These are phyloP conservation scores for Paradisaea rubra DNA, from an alignment of 2,113 vertebrate species.

Conservation along the genomic window DNA sequence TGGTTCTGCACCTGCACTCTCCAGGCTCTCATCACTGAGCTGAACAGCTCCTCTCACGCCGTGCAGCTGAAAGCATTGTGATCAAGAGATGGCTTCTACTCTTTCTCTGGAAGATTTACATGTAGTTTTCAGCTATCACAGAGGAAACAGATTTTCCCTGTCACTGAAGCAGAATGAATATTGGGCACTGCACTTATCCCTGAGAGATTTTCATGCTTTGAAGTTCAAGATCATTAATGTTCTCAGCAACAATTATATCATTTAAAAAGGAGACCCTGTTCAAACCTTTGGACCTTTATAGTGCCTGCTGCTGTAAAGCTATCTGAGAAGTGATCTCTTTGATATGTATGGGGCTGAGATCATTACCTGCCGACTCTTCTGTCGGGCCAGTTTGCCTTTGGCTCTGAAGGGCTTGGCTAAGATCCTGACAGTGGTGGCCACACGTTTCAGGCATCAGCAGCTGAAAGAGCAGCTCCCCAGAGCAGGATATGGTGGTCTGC, in stretches of 20 bases:
- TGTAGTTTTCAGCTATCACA: background rate
- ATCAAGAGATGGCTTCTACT: background rate
- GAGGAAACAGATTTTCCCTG: background rate
- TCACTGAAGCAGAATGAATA: background rate
- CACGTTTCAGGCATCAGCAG: background rate
- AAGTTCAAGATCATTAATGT: background rate
- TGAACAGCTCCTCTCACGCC: rapidly evolving
- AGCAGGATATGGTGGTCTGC: background rate
- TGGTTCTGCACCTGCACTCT: background rate
- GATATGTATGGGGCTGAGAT: background rate
- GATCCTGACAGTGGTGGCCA: background rate
- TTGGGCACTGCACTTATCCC: background rate
- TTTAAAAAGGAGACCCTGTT: background rate
- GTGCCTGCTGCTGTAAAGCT: background rate
- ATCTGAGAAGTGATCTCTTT: background rate
- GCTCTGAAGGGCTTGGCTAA: background rate
- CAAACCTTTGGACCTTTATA: background rate
- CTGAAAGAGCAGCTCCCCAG: background rate
- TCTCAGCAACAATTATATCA: background rate
- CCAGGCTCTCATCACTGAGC: background rate
- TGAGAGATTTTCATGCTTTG: background rate
- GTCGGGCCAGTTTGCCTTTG: background rate
- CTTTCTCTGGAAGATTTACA: background rate
- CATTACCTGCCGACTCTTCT: background rate
- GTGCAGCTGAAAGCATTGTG: background rate